A percentile compares a stretch with the other conserved stretches of the same genome.
phyloP scores from a whole-genome alignment of 1,140 invertebrate genomes.

The Pseudomyrmex gracilis region DNA sequence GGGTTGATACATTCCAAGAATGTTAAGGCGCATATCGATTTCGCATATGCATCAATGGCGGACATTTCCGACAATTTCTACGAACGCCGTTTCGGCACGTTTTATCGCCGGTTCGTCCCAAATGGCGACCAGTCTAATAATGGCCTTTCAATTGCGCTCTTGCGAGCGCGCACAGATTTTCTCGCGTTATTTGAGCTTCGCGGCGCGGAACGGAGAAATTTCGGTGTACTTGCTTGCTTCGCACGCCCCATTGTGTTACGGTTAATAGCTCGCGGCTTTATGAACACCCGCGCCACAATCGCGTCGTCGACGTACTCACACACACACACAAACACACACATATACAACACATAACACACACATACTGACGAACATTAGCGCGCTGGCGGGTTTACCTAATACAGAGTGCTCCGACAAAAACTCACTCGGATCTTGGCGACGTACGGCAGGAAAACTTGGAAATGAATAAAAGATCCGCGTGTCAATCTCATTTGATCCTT shows the following conservation, averaged over 20 bases:
- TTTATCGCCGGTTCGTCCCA: constrained; percentile 22
- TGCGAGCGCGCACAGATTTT: constrained; percentile 25
- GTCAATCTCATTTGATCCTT: background rate
- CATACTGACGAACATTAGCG: constrained; percentile 32
- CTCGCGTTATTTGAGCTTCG: constrained; percentile 51
- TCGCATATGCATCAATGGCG: background rate
- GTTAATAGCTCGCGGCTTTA: constrained; percentile 68
- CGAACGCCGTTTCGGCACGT: background rate
- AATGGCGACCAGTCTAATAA: constrained; percentile 54
- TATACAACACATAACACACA: background rate
- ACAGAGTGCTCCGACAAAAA: constrained; percentile 10
- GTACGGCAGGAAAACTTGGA: background rate
- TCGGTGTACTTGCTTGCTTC: constrained; percentile 34
- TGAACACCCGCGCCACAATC: constrained; percentile 60
- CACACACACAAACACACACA: background rate
- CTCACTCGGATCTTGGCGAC: background rate
- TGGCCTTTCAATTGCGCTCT: constrained; percentile 49
- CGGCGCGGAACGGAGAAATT: constrained; percentile 54
- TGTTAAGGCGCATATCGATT: background rate
- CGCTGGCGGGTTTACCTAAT: constrained; percentile 35
- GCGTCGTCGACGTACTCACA: constrained; percentile 12
- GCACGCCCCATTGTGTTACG: constrained; percentile 62
- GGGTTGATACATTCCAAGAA: too few species aligned
- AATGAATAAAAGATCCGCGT: background rate
- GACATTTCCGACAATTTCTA: background rate